A percentile compares a stretch with the other conserved stretches of the same genome.
These are phyloP conservation scores for Actinia equina DNA, from an alignment of 64 coral and sea anemone species.

Conservation along the genomic window DNA sequence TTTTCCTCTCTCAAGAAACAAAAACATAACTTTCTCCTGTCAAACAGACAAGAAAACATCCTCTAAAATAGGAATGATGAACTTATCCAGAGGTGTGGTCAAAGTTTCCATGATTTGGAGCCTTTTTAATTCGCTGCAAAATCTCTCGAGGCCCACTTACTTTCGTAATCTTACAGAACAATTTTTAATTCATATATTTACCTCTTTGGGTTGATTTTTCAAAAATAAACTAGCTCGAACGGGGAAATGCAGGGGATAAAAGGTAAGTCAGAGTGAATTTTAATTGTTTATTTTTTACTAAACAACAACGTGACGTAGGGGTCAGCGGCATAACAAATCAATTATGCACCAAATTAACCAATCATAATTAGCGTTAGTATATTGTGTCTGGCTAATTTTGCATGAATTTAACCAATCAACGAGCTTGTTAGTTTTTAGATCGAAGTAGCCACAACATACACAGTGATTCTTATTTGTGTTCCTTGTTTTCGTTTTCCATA, in stretches of 20 bases:
- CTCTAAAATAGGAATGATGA: neutral
- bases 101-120: neutral
- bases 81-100: neutral
- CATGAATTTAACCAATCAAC: neutral
- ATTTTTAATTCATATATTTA: neutral
- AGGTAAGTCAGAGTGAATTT: neutral
- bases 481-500: slow-evolving; percentile 4
- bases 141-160: neutral
- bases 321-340: slow-evolving; percentile 30
- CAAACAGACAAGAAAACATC: too few species aligned
- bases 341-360: slow-evolving; percentile 36
- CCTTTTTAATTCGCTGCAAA: neutral
- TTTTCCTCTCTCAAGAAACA: neutral
- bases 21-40: neutral
- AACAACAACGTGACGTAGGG: neutral
- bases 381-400: slow-evolving; percentile 17
- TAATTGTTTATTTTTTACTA: neutral
- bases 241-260: neutral
- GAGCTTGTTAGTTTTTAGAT: neutral
- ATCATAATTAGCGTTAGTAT: slow-evolving; percentile 21
- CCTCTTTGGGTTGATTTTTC: neutral
- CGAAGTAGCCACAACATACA: slow-evolving; percentile 19
- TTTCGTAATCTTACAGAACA: neutral
- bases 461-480: neutral
- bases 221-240: neutral